These are phyloP conservation scores for Mixornis gularis DNA, from an alignment of 2,113 vertebrate species.

Conservation along the genomic window DNA sequence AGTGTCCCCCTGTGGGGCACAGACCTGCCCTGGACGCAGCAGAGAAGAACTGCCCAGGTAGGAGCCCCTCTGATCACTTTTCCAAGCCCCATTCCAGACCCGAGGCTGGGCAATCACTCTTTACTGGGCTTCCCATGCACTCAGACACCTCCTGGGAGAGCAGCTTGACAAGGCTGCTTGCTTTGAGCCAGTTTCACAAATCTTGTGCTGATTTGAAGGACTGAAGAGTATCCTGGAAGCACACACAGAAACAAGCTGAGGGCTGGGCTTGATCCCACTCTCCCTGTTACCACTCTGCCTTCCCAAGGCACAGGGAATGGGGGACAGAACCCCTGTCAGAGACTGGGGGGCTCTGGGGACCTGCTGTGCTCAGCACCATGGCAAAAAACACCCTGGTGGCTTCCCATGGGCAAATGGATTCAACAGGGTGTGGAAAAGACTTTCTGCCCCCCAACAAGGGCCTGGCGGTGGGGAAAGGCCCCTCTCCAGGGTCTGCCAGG, in stretches of 20 bases:
- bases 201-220: accelerated
- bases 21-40: background rate
- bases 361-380: background rate
- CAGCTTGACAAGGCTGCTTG: background rate
- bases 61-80: background rate
- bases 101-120: background rate
- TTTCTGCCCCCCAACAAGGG: background rate
- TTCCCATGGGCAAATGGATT: accelerated
- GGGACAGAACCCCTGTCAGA: background rate
- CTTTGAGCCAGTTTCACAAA: background rate
- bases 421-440: background rate
- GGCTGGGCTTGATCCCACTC: background rate
- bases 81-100: background rate
- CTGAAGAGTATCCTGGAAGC: accelerated
- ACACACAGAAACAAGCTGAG: background rate
- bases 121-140: background rate
- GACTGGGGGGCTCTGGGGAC: background rate
- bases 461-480: accelerated
- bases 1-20: accelerated
- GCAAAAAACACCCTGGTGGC: accelerated
- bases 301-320: background rate
- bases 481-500: background rate
- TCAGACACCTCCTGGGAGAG: accelerated
- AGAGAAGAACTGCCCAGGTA: background rate
- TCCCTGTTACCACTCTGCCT: background rate